Evolutionary conservation across 1,140 invertebrate genomes (phyloP).

Genomic region (Lasioglossum albipes): DNA sequence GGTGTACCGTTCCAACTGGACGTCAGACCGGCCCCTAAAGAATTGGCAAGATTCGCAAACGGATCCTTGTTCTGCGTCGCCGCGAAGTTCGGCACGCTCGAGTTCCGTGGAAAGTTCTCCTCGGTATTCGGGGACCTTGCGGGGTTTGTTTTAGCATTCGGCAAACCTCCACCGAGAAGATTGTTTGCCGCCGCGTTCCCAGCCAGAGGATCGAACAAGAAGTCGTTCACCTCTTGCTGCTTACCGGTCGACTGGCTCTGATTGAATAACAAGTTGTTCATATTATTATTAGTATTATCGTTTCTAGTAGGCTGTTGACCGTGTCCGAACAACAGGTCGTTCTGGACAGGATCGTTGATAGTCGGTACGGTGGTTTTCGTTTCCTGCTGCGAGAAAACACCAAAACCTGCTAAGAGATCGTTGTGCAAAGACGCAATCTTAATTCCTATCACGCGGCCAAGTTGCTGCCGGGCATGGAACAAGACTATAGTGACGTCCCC

Average conservation of each 20-base stretch:
- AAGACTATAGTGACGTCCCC: conserved; percentile 92
- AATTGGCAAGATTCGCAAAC: conserved; percentile 80
- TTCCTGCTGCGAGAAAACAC: conserved; percentile 67
- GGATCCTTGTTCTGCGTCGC: conserved; percentile 79
- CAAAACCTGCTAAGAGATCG: conserved; percentile 84
- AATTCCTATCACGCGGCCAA: conserved; percentile 90
- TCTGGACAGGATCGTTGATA: conserved; percentile 60
- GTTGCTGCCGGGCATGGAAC: conserved; percentile 92
- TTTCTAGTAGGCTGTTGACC: conserved; percentile 44
- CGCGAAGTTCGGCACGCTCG: conserved; percentile 82
- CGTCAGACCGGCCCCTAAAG: conserved; percentile 72
- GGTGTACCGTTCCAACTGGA: conserved; percentile 77
- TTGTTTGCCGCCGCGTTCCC: conserved; percentile 56
- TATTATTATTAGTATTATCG: conserved; percentile 47
- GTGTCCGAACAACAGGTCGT: conserved; percentile 67
- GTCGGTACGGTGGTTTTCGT: conserved; percentile 57
- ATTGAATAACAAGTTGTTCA: conserved; percentile 69
- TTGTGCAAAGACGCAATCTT: conserved; percentile 93
- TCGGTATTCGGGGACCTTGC: conserved; percentile 63
- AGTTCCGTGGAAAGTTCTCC: conserved; percentile 81
- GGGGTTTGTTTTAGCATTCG: conserved; percentile 48
- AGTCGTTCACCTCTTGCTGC: conserved; percentile 50
- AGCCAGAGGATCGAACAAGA: conserved; percentile 74
- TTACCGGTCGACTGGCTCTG: conserved; percentile 48
- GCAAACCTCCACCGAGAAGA: conserved; percentile 69